Evolutionary conservation across 1,140 invertebrate species (phyloP), one percentile per base, ranked within the genome.

Genomic region (Drosophila leontia): DNA sequence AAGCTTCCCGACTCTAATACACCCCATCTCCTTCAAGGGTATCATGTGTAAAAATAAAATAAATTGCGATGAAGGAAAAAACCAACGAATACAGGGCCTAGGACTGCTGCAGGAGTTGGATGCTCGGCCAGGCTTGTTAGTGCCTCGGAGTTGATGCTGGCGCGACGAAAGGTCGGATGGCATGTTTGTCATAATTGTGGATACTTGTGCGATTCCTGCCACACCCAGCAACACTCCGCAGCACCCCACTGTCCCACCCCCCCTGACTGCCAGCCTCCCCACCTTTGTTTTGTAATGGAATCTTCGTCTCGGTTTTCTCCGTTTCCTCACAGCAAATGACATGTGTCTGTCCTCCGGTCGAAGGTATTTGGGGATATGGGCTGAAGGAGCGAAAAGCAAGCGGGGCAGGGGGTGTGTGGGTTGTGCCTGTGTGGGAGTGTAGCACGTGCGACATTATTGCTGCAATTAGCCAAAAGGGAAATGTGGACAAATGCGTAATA

Each of bases 121-220:
- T 50, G 3, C 47, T 29, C 15, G 57, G 17, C 34, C 44, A 29
- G 72, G 83, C 84, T 87, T 78, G 84, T 88, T 88, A 88, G 85
- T 78, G 70, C 37, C 61, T 61, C 29, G 60, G 59, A 60, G 57
- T 42, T 82, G 79, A 41, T 78, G 62, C 34, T 78, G 75, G 57
- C 67, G 71, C 53, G 80, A 77, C 63, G 69, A 84, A 88, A 87
- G 83, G 83, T 88, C 82, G 26, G 42, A 60, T 48, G 78, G 82
- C 80, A 90, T 88, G 85, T 84, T 88, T 88, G 80, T 81, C 84
- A 88, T 88, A 88, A 88, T 88, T 88, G 84, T 81, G 50, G 77
- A 87, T 90, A 80, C 83, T 86, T 86, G 78, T 67, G 78, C 68
- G 78, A 75, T 60, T 64, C 32, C 42, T 15, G 23, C 41, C 29